phyloP scores from a whole-genome alignment of 1,140 invertebrate species.

The Chionoecetes opilio region DNA sequence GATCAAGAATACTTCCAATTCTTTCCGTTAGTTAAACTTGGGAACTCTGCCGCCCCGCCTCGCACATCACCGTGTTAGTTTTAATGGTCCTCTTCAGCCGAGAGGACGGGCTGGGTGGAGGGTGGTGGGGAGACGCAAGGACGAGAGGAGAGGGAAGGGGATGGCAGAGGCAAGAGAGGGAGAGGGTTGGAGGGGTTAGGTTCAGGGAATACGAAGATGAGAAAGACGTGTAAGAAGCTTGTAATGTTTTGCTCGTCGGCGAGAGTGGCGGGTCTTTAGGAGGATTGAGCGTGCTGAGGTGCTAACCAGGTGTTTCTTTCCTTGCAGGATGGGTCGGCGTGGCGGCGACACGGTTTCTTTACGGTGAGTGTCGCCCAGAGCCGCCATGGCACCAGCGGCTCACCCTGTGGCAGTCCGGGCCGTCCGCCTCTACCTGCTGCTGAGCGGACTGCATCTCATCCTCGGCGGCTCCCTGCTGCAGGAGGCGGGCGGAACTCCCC shows the following conservation, averaged over 20 bases:
- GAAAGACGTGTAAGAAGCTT: background rate
- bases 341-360: conserved; percentile 27
- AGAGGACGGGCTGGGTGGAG: background rate
- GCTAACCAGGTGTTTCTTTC: background rate
- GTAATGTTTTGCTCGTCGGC: background rate
- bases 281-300: background rate
- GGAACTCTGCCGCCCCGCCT: conserved; percentile 22
- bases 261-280: background rate
- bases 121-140: background rate
- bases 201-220: background rate
- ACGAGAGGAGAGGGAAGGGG: background rate
- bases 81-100: conserved; percentile 46
- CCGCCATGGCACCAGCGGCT: conserved; percentile 65
- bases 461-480: conserved; percentile 71
- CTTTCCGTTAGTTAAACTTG: conserved; percentile 47
- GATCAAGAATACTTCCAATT: conserved; percentile 39
- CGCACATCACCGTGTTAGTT: conserved; percentile 45
- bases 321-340: conserved; percentile 72
- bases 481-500: conserved; percentile 56
- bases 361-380: conserved; percentile 71
- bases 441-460: conserved; percentile 69
- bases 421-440: conserved; percentile 69
- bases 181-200: background rate
- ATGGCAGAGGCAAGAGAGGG: background rate
- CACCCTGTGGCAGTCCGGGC: conserved; percentile 55